Evolutionary conservation across 2,888 invertebrate genomes (phyloP), one percentile per base, ranked within the genome.

Genomic region (Pterostichus niger): DNA sequence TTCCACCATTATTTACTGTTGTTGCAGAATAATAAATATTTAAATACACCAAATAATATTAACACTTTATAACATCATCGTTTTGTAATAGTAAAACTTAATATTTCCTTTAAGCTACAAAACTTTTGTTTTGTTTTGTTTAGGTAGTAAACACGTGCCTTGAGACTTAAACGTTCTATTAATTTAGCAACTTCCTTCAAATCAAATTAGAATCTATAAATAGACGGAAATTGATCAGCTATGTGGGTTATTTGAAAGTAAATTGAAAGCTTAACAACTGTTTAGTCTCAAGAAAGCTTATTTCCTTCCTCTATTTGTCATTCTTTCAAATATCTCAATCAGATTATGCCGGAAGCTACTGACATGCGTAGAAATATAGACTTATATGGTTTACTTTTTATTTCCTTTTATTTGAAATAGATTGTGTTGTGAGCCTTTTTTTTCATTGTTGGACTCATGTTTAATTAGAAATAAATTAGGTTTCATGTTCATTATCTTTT

Each of bases 171-270:
- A 64, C 64, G 35, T 13, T 64, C 52, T 75, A 75, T 52, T 75
- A 52, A 75, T 75, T n/a, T 75, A 75, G 24, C 11, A 11, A 79
- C 15, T 46, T 79, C 79, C 79, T 59, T 11, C 44, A 15, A 79
- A 79, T 61, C 11, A 49, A 78, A 64, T 79, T 64, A 78, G 61
- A 49, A 40, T 46, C 24, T 59, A 79, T 64, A 61, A 44, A 64
- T 64, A 33, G 49, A 79, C 44, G 64, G 79, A 44, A 64, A 79
- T 64, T 79, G 79, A 64, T 64, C 64, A 15, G 31, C 13, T 79
- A 79, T 64, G 46, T 64, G 64, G 79, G 44, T 64, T 64, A 49
- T 64, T 46, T 79, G 81, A 81, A 81, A 71, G 81, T 81, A 71
- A 68, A 81, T 81, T 71, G 71, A 54, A 71, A 81, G 77, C 40